Conservation (phyloP, 1,140 invertebrate genomes). For the Hyles euphorbiae region DNA sequence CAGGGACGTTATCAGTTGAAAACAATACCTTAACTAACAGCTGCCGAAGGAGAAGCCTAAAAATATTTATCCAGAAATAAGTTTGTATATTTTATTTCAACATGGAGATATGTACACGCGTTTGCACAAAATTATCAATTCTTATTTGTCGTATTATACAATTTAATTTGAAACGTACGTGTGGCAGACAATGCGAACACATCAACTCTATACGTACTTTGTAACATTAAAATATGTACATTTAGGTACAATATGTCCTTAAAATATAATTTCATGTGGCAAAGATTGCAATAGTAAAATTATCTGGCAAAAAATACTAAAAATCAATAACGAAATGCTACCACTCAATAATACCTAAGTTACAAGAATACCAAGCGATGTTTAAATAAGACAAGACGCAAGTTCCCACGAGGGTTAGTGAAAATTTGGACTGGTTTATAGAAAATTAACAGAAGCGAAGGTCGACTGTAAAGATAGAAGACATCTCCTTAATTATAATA, state of each 20-base stretch:
- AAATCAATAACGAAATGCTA: constrained; percentile 24
- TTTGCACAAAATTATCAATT: constrained; percentile 13
- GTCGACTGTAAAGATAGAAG: constrained; percentile 36
- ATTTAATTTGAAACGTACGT: constrained; percentile 15
- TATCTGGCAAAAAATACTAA: constrained; percentile 22
- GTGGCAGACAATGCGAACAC: constrained; percentile 35
- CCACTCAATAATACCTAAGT: constrained; percentile 26
- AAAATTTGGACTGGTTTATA: constrained; percentile 14
- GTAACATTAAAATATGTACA: constrained; percentile 30
- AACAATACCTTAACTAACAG: background rate
- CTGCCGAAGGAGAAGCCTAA: constrained; percentile 1
- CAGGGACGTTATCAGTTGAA: background rate
- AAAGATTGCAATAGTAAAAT: constrained; percentile 29
- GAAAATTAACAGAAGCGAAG: constrained; percentile 17
- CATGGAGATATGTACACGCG: constrained; percentile 18
- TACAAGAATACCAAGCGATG: constrained; percentile 9
- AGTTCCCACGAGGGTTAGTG: too few species aligned
- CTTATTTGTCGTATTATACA: constrained; percentile 20
- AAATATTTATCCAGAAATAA: background rate
- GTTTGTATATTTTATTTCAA: constrained; percentile 1
- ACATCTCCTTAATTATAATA: constrained; percentile 62
- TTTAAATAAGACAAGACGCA: too few species aligned
- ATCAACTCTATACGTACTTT: constrained; percentile 24
- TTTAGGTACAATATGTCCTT: constrained; percentile 21
- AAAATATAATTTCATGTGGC: constrained; percentile 28